A percentile compares a stretch with the other conserved stretches of the same genome.
phyloP scores from a whole-genome alignment of 2,797 vertebrate genomes.

The Sebastes melanostomus region DNA sequence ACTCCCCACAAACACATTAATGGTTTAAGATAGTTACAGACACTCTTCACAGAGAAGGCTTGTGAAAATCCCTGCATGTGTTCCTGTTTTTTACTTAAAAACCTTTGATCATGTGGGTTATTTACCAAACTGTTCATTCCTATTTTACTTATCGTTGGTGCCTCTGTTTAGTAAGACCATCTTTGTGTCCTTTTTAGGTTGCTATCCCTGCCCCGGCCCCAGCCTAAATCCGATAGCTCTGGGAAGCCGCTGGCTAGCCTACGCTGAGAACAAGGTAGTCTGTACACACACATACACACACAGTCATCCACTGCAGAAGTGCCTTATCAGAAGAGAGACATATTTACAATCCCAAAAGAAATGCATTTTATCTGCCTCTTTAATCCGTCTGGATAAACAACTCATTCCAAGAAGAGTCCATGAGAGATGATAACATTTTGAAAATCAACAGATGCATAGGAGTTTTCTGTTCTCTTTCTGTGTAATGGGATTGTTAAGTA shows the following conservation, averaged over 20 bases:
- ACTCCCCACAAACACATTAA: constrained; percentile 63
- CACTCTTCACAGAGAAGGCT: constrained; percentile 15
- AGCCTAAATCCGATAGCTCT: constrained; percentile 97
- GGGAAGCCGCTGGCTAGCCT: constrained; percentile 96
- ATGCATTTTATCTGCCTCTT: constrained; percentile 64
- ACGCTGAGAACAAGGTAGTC: constrained; percentile 97
- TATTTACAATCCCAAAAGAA: constrained; percentile 70
- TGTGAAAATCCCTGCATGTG: background rate
- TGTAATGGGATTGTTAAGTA: constrained; percentile 76
- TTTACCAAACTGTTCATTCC: background rate
- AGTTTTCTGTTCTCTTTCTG: constrained; percentile 50
- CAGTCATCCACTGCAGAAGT: constrained; percentile 22
- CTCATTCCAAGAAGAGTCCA: constrained; percentile 69
- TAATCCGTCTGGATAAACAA: constrained; percentile 73
- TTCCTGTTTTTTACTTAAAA: background rate
- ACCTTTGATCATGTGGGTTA: background rate
- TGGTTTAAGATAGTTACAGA: constrained; percentile 61
- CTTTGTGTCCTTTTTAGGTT: constrained; percentile 84
- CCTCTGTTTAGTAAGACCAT: background rate
- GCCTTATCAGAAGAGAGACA: constrained; percentile 56
- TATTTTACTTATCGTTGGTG: background rate
- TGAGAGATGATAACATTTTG: constrained; percentile 71
- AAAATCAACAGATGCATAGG: constrained; percentile 68
- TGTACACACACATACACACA: constrained; percentile 7
- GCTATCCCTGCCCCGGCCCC: constrained; percentile 96